Conservation (phyloP, 2,797 vertebrate genomes). For the Meriones psammophilus region DNA sequence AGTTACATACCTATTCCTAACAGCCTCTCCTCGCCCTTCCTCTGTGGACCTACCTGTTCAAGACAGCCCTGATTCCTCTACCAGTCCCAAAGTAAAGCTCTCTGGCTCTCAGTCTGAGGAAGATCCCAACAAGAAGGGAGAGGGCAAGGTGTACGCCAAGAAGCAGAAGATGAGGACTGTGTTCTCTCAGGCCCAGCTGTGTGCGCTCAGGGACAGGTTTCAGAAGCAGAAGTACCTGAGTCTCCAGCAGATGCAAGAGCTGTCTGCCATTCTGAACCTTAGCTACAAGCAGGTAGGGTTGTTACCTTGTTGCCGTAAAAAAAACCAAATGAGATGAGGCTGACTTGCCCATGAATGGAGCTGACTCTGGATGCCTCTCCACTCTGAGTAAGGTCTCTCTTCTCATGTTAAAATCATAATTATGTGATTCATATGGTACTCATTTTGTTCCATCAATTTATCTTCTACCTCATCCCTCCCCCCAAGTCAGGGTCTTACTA, state of each 20-base stretch:
- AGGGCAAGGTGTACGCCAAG: slow-evolving; percentile 40
- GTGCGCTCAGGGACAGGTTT: slow-evolving; percentile 91
- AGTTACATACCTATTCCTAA: slow-evolving; percentile 61
- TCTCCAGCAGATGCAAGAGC: slow-evolving; percentile 93
- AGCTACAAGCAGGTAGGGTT: slow-evolving; percentile 94
- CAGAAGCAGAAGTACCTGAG: slow-evolving; percentile 93
- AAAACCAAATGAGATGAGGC: background rate
- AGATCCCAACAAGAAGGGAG: slow-evolving; percentile 14
- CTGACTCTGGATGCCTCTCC: background rate
- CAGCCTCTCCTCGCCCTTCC: slow-evolving; percentile 83
- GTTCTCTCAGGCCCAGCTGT: slow-evolving; percentile 93
- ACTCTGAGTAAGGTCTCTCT: too few species aligned
- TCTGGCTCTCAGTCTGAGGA: background rate
- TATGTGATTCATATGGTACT: background rate
- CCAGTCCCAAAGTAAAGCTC: slow-evolving; percentile 74
- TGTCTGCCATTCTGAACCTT: slow-evolving; percentile 91
- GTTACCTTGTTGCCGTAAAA: background rate
- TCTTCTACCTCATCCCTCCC: background rate
- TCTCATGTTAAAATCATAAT: background rate
- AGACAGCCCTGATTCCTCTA: slow-evolving; percentile 87
- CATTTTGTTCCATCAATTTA: background rate
- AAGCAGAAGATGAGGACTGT: slow-evolving; percentile 90
- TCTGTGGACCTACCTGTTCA: slow-evolving; percentile 75
- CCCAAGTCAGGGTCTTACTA: too few species aligned
- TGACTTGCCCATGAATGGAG: background rate